phyloP scores from a whole-genome alignment of 2,113 vertebrate genomes.

The Strigops habroptila region DNA sequence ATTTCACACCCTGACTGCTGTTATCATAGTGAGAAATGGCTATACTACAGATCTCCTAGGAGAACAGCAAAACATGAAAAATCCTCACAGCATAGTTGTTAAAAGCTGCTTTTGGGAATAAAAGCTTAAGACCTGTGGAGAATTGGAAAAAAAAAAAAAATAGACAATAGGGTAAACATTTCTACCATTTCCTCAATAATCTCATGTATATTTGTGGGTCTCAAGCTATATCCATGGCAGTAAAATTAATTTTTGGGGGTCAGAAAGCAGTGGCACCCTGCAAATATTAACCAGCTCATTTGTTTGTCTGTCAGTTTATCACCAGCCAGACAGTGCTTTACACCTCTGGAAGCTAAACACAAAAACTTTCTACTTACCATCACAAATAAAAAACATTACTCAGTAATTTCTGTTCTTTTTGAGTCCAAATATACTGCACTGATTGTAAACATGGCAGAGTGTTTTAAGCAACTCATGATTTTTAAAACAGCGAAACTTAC shows the following conservation, averaged over 20 bases:
- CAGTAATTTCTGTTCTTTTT: background rate
- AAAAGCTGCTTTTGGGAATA: background rate
- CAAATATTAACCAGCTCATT: background rate
- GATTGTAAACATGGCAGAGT: background rate
- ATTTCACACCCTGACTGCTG: background rate
- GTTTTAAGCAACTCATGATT: background rate
- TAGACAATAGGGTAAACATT: background rate
- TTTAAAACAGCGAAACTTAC: conserved; percentile 78
- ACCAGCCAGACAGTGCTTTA: background rate
- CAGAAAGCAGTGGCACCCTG: background rate
- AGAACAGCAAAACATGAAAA: background rate
- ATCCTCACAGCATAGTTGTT: background rate
- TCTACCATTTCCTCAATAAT: background rate
- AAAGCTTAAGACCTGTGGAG: background rate
- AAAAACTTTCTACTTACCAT: background rate
- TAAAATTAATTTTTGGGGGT: background rate
- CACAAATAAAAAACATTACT: background rate
- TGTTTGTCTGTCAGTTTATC: background rate
- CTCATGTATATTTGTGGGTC: background rate
- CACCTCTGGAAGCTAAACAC: background rate
- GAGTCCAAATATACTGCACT: background rate
- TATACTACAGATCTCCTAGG: background rate
- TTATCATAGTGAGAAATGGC: background rate
- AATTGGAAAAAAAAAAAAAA: background rate
- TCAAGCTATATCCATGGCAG: background rate